phyloP scores from a whole-genome alignment of 1,140 invertebrate genomes.

The Ganaspis sp. region DNA sequence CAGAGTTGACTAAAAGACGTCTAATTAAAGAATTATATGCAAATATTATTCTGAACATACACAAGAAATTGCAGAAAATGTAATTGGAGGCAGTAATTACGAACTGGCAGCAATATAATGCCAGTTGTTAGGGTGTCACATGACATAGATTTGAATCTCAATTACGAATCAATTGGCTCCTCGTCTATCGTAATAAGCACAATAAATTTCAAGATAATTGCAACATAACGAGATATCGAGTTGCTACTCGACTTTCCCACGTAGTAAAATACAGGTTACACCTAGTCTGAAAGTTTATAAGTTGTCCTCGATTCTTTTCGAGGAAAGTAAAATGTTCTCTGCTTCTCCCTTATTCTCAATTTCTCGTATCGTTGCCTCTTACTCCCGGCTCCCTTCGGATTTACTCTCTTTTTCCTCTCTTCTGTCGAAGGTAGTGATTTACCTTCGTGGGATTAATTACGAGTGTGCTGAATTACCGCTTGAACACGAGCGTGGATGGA shows the following conservation, averaged over 20 bases:
- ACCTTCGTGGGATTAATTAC: slow-evolving; percentile 60
- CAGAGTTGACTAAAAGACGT: neutral
- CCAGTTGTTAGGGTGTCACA: slow-evolving; percentile 12
- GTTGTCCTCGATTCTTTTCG: slow-evolving; percentile 53
- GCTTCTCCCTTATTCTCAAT: neutral
- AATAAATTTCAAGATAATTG: slow-evolving; percentile 30
- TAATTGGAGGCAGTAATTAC: slow-evolving; percentile 1
- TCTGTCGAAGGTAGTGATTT: slow-evolving; percentile 55
- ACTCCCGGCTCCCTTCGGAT: neutral
- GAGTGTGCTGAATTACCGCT: slow-evolving; percentile 52
- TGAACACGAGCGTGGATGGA: slow-evolving; percentile 33
- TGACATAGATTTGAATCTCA: slow-evolving; percentile 27
- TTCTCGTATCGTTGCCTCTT: neutral
- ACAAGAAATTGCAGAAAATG: neutral
- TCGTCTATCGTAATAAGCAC: slow-evolving; percentile 30
- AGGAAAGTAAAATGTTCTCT: slow-evolving; percentile 42
- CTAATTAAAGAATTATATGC: neutral
- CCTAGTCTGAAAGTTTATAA: slow-evolving; percentile 56
- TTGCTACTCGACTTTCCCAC: slow-evolving; percentile 49
- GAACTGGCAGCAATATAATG: neutral
- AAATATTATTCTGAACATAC: neutral
- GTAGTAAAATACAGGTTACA: slow-evolving; percentile 58
- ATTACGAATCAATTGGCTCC: slow-evolving; percentile 30
- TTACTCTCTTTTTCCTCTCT: slow-evolving; percentile 41
- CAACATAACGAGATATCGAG: slow-evolving; percentile 30